Evolutionary conservation across 2,888 invertebrate species (phyloP), one percentile per base, ranked within the genome.

Genomic region (Apocheima hispidaria): DNA sequence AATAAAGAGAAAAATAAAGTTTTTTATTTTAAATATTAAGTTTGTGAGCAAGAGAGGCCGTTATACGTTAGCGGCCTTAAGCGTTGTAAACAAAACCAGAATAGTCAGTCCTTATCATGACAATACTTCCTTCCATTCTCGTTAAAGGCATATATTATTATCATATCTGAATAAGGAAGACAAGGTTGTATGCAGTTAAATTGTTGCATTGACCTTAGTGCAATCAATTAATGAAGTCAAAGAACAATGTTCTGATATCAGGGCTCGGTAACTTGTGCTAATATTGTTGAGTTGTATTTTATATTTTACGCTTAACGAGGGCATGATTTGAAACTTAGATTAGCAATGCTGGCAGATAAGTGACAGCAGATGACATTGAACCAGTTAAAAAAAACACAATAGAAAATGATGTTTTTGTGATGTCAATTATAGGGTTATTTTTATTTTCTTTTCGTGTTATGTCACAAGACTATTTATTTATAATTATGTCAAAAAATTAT

Each of bases 151-250:
- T 14, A n/a, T 21, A 4, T 30, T 30, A 18, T 23, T 36, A 23
- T 36, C 21, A 21, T 4, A n/a, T 14, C 16, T 28, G 50, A 18
- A 26, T 12, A 38, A 23, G 14, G 6, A 38, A 23, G 14, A 12
- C 38, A 51, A 26, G 23, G 50, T 20, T 26, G 16, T 30, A 12
- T 49, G 49, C 16, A 51, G 50, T 38, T 51, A 38, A 51, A 28
- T 38, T 51, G 50, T 40, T 38, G 38, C 50, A 51, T 26, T 40
- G 50, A 38, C 50, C 50, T 51, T 51, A 38, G 7, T n/a, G 38
- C 12, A 26, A 38, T 51, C 26, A 38, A 51, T 26, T 38, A 38
- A 9, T 14, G 6, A 7, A 36, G 35, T 49, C 14, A 18, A 14
- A 38, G 26, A 51, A 18, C 50, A 38, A 38, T 26, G 50, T 10